These are phyloP conservation scores for Sphaerophoria rueppellii DNA, from an alignment of 2,888 invertebrate genomes.

Conservation along the genomic window DNA sequence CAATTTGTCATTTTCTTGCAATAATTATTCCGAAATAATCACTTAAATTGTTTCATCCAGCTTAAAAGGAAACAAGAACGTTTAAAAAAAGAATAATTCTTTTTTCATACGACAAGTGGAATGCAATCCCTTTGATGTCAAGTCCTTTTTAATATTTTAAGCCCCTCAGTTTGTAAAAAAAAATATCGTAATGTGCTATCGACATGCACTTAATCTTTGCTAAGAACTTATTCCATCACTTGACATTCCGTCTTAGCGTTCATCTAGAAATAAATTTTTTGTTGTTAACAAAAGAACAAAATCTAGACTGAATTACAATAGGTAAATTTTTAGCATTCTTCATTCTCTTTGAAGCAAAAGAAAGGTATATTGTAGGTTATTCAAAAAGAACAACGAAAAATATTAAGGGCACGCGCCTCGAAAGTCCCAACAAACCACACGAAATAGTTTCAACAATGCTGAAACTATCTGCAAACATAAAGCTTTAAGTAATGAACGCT, in stretches of 20 bases:
- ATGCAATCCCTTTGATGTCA: no score
- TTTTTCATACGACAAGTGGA: no score
- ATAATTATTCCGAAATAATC: no score
- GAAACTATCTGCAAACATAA: slow-evolving; percentile 29
- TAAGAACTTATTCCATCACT: slow-evolving; percentile 5
- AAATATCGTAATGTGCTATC: no score
- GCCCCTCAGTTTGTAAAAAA: no score
- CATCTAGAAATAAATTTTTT: slow-evolving; percentile 15
- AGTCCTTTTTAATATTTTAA: no score
- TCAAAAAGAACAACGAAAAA: slow-evolving; percentile 12
- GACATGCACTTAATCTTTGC: no score
- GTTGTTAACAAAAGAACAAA: slow-evolving; percentile 17
- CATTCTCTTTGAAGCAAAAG: slow-evolving; percentile 12
- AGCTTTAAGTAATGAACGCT: slow-evolving; percentile 52
- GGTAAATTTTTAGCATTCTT: slow-evolving; percentile 10
- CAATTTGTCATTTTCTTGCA: no score
- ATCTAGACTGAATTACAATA: neutral
- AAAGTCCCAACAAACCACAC: neutral
- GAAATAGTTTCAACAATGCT: slow-evolving; percentile 25
- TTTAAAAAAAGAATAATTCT: no score
- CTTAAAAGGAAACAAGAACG: no score
- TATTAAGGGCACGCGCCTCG: slow-evolving; percentile 26
- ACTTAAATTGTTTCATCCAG: no score
- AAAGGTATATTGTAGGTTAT: slow-evolving; percentile 8
- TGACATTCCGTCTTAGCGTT: slow-evolving; percentile 25